A percentile compares a stretch with the other conserved stretches of the same genome.
Conservation (phyloP, 2,113 vertebrate genomes). For the Rhegmatorhina hoffmannsi region DNA sequence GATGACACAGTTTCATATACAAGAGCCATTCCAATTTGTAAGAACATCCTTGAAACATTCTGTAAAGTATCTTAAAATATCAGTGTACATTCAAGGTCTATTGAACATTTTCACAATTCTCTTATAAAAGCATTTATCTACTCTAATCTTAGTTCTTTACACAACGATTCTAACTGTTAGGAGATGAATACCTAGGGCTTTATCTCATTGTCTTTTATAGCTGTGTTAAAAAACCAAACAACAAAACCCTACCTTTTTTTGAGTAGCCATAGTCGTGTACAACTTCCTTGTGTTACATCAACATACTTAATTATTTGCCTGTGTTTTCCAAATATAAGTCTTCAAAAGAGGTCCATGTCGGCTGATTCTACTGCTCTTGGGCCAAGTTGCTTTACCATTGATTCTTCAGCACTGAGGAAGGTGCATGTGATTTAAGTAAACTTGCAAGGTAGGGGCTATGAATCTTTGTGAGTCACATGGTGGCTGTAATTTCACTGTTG, state of each 20-base stretch:
- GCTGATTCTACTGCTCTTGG: not conserved
- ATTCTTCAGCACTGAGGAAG: not conserved
- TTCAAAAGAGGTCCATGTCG: not conserved
- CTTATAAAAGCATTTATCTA: constrained; percentile 34
- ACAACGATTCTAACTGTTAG: not conserved
- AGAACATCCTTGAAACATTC: constrained; percentile 13
- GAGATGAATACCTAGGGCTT: not conserved
- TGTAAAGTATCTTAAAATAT: not conserved
- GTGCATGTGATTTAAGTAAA: not conserved
- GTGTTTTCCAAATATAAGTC: not conserved
- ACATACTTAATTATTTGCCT: not conserved
- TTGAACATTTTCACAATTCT: constrained; percentile 2
- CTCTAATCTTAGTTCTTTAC: not conserved
- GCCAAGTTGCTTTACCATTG: not conserved
- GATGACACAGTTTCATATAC: not conserved
- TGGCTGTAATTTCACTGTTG: not conserved
- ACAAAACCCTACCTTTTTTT: not conserved
- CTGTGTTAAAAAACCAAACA: not conserved
- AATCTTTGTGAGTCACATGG: not conserved
- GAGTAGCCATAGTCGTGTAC: not conserved
- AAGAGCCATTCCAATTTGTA: not conserved
- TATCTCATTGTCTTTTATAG: not conserved
- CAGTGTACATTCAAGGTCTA: constrained; percentile 16
- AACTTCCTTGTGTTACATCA: not conserved
- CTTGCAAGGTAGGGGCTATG: not conserved